Conservation (phyloP, 2,888 invertebrate genomes). For the Xiphydria camelus region DNA sequence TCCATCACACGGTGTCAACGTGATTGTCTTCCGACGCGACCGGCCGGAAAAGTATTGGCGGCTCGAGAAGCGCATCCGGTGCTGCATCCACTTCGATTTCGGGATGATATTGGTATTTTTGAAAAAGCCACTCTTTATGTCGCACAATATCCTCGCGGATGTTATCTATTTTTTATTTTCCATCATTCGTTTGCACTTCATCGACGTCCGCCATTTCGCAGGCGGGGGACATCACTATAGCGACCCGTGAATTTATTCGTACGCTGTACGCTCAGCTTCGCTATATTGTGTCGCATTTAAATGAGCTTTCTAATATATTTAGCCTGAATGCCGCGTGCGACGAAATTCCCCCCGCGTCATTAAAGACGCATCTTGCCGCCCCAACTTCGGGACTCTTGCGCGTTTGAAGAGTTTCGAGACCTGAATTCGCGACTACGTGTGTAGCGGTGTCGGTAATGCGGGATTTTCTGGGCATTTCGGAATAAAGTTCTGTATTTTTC, state of each 20-base stretch:
- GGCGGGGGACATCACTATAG: slow-evolving; percentile 31
- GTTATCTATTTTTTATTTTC: too few relatives aligned
- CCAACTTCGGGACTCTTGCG: slow-evolving; percentile 18
- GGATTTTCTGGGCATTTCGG: too few relatives aligned
- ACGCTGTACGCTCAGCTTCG: slow-evolving; percentile 26
- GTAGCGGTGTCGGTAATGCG: not conserved
- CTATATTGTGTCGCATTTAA: slow-evolving; percentile 50
- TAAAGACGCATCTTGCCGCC: slow-evolving; percentile 44
- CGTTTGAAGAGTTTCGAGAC: too few relatives aligned
- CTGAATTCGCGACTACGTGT: too few relatives aligned
- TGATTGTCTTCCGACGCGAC: slow-evolving; percentile 54
- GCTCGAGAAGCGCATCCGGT: slow-evolving; percentile 10
- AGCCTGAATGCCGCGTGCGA: slow-evolving; percentile 33
- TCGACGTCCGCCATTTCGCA: too few relatives aligned
- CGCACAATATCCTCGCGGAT: too few relatives aligned
- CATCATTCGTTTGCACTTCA: too few relatives aligned
- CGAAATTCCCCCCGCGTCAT: slow-evolving; percentile 35
- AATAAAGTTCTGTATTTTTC: too few relatives aligned
- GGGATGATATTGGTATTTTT: too few relatives aligned
- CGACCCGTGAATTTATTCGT: slow-evolving; percentile 32
- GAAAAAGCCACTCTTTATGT: too few relatives aligned
- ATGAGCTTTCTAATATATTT: slow-evolving; percentile 52
- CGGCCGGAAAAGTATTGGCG: slow-evolving; percentile 47
- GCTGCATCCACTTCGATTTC: too few relatives aligned
- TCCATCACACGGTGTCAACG: slow-evolving; percentile 58